phyloP scores from a whole-genome alignment of 2,113 vertebrate species.

The Coptodon bakossiorum region DNA sequence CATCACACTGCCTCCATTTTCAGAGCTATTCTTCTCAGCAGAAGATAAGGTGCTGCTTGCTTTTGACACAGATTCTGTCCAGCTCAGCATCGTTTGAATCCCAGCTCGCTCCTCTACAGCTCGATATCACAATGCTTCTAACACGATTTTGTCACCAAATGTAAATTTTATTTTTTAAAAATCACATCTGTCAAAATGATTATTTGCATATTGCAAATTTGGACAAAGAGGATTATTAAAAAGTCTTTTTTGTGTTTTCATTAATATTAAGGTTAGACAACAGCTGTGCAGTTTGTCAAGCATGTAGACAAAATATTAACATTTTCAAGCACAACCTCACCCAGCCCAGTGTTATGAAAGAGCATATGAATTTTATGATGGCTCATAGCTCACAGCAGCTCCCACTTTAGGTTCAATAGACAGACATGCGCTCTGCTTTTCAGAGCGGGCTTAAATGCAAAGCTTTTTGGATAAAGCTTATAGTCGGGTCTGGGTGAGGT shows the following conservation, averaged over 20 bases:
- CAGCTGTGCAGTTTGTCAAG: not conserved
- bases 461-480: not conserved
- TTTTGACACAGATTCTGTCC: constrained; percentile 4
- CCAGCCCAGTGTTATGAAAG: not conserved
- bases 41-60: not conserved
- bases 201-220: constrained; percentile 42
- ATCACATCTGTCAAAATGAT: constrained; percentile 20
- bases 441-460: not conserved
- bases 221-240: not conserved
- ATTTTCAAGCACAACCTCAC: not conserved
- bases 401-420: not conserved
- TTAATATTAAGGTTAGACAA: constrained; percentile 14
- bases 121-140: not conserved
- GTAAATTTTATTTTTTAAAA: not conserved
- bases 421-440: not conserved
- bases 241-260: not conserved
- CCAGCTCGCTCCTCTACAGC: not conserved
- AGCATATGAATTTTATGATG: not conserved
- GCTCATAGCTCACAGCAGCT: not conserved
- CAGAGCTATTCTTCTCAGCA: not conserved
- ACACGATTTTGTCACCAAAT: constrained; percentile 8
- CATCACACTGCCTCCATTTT: not conserved
- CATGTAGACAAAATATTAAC: not conserved
- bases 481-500: not conserved
- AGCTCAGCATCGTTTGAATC: constrained; percentile 11